Conservation (phyloP, 2,888 invertebrate genomes). For the Nasonia oneida region DNA sequence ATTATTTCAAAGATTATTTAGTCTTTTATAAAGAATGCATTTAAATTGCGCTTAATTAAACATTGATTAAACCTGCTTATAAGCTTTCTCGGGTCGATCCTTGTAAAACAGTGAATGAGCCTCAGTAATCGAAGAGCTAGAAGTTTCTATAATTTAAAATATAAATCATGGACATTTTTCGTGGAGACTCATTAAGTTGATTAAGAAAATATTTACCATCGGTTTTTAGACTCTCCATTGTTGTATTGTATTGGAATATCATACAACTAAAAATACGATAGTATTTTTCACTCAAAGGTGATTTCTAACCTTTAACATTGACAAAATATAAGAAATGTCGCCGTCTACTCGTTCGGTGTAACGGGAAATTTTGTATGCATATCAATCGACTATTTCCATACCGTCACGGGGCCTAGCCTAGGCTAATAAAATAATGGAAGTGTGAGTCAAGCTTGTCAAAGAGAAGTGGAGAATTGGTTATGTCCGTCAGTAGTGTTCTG, state of each 20-base stretch:
- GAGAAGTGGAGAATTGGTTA: conserved; percentile 58
- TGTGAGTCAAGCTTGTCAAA: conserved; percentile 50
- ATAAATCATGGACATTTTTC: background rate
- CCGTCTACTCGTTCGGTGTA: background rate
- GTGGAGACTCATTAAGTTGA: background rate
- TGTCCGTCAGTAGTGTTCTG: conserved; percentile 58
- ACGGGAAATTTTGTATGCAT: background rate
- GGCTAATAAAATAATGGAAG: conserved; percentile 49
- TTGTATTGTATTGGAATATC: background rate
- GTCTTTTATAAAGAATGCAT: background rate
- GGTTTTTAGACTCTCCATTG: background rate
- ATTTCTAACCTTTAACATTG: background rate
- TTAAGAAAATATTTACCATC: background rate
- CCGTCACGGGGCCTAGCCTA: conserved; percentile 12
- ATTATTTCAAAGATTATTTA: background rate
- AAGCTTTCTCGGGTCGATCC: background rate
- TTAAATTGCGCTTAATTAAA: background rate
- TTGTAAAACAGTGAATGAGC: background rate
- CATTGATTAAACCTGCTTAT: background rate
- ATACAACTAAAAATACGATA: background rate
- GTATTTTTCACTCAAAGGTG: background rate
- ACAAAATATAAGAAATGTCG: background rate
- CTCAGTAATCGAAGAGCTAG: background rate
- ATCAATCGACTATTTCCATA: background rate
- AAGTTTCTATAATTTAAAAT: background rate